Evolutionary conservation across 2,113 vertebrate genomes (phyloP).

Genomic region (Bungarus multicinctus): DNA sequence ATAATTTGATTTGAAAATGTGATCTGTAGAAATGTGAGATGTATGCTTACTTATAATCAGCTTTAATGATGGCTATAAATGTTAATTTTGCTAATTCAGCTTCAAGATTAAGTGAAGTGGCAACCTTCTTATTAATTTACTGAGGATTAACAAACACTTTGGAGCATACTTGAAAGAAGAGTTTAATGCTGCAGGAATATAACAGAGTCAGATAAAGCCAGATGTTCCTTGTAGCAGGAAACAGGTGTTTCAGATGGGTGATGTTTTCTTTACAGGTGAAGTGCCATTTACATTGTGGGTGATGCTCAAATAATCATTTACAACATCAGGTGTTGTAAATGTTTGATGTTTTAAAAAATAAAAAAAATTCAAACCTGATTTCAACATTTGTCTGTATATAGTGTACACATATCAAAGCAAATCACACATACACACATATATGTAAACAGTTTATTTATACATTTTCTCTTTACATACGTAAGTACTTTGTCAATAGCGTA

Average conservation of each 20-base stretch:
- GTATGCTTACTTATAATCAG: slow-evolving; percentile 53
- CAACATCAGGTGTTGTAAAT: background rate
- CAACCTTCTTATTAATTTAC: slow-evolving; percentile 43
- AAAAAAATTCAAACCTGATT: background rate
- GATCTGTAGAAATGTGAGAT: slow-evolving; percentile 43
- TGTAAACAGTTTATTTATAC: no score
- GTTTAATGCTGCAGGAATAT: slow-evolving; percentile 35
- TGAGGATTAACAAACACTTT: slow-evolving; percentile 35
- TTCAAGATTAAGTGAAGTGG: slow-evolving; percentile 35
- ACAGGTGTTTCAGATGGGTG: slow-evolving; percentile 16
- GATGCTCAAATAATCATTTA: slow-evolving; percentile 1
- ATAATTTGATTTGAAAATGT: slow-evolving; percentile 49
- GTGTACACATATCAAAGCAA: background rate
- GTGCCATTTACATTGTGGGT: background rate
- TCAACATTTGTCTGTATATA: background rate
- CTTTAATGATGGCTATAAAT: slow-evolving; percentile 51
- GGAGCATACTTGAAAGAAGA: slow-evolving; percentile 35
- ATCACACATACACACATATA: background rate
- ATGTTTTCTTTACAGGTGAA: slow-evolving; percentile 11
- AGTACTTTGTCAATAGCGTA: no score
- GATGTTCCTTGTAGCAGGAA: slow-evolving; percentile 13
- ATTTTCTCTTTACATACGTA: no score
- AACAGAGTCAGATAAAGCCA: slow-evolving; percentile 24
- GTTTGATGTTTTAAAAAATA: slow-evolving; percentile 5
- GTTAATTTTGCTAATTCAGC: slow-evolving; percentile 56